Conservation (phyloP, 2,888 invertebrate species). For the Myopa testacea region DNA sequence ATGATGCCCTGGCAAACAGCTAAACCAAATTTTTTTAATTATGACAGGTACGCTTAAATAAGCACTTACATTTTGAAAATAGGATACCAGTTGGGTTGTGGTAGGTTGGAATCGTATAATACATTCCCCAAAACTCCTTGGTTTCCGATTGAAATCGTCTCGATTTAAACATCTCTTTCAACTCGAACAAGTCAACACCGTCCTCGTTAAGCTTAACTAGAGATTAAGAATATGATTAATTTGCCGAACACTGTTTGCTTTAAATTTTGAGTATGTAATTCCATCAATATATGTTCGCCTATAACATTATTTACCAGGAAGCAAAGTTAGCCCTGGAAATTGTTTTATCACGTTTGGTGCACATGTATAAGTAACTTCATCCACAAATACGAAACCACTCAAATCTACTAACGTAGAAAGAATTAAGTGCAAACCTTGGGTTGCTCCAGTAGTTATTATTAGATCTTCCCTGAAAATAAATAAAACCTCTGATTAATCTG, state of each 20-base stretch:
- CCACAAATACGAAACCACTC: slow-evolving; percentile 73
- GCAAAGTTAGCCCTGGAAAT: slow-evolving; percentile 70
- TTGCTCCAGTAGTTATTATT: slow-evolving; percentile 73
- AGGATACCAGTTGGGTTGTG: slow-evolving; percentile 74
- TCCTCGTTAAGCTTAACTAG: slow-evolving; percentile 71
- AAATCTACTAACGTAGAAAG: slow-evolving; percentile 71
- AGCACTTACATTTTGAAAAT: slow-evolving; percentile 66
- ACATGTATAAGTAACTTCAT: slow-evolving; percentile 76
- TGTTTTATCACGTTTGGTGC: slow-evolving; percentile 71
- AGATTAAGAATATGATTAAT: neutral
- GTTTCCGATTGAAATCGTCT: slow-evolving; percentile 58
- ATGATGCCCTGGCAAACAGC: slow-evolving; percentile 68
- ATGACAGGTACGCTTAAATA: neutral
- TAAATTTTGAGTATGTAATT: neutral
- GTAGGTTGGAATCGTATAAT: slow-evolving; percentile 72
- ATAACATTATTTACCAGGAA: slow-evolving; percentile 65
- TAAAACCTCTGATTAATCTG: too few relatives aligned
- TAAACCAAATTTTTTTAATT: slow-evolving; percentile 45
- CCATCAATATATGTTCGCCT: neutral
- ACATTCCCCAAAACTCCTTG: slow-evolving; percentile 71
- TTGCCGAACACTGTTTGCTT: neutral
- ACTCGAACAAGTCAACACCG: slow-evolving; percentile 69
- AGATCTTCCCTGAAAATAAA: slow-evolving; percentile 68
- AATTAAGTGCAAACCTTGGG: slow-evolving; percentile 72
- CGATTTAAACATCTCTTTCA: slow-evolving; percentile 67